Percentiles rank a stretch among this genome's conserved stretches.
These are phyloP conservation scores for Clarias macrocephalus DNA, from an alignment of 2,113 vertebrate genomes.

Conservation along the genomic window DNA sequence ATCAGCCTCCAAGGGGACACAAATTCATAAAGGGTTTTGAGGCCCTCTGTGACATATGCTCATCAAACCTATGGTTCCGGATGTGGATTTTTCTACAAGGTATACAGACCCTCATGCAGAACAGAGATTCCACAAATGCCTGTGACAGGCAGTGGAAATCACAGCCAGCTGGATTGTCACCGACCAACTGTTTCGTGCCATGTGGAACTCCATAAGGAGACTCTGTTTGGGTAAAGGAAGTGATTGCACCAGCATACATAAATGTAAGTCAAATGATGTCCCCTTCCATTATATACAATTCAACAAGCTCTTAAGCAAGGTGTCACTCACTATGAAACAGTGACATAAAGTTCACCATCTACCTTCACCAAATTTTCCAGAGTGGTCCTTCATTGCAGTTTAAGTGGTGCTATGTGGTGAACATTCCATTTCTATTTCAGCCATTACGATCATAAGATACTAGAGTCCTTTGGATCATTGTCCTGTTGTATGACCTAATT, in stretches of 20 bases:
- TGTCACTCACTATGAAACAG: neutral
- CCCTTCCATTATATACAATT: neutral
- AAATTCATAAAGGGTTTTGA: neutral
- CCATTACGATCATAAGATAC: no score
- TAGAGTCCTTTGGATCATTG: no score
- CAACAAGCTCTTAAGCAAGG: neutral
- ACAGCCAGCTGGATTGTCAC: neutral
- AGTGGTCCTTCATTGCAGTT: neutral
- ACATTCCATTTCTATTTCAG: no score
- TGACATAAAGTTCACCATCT: neutral
- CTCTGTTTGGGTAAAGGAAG: neutral
- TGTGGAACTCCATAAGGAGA: neutral
- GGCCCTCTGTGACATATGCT: neutral
- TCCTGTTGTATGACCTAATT: no score
- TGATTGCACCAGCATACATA: neutral
- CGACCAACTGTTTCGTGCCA: neutral
- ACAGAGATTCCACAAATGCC: neutral
- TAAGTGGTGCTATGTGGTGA: no score
- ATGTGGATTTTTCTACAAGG: neutral
- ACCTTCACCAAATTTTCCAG: neutral
- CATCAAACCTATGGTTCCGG: no score
- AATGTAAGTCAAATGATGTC: neutral
- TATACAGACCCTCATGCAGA: neutral
- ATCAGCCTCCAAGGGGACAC: no score
- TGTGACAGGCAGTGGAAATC: neutral